Conservation (phyloP, 1,140 invertebrate genomes). For the Cylas formicarius region DNA sequence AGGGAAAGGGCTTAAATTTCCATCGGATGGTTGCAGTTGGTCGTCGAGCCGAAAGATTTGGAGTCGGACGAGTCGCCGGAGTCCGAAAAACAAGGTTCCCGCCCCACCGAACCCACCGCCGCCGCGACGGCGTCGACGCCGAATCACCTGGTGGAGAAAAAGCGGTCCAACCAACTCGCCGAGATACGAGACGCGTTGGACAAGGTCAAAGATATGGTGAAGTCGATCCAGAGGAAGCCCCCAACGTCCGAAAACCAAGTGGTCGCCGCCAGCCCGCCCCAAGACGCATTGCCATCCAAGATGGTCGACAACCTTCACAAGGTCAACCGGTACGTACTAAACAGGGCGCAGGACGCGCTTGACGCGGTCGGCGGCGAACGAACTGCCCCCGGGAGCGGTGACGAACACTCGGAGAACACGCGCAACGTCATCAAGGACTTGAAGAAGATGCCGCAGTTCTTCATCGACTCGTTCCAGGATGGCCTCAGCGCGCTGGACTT, state of each 20-base stretch:
- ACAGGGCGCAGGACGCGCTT: constrained; percentile 15
- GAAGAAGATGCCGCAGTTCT: constrained; percentile 15
- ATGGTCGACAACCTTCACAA: constrained; percentile 13
- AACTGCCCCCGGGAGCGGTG: neutral
- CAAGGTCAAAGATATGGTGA: constrained; percentile 13
- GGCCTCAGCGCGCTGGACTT: constrained; percentile 5
- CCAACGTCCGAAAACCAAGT: constrained; percentile 10
- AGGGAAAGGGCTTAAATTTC: too few relatives aligned
- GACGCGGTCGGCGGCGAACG: constrained; percentile 1
- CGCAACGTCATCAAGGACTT: constrained; percentile 9
- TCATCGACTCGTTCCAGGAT: constrained; percentile 6
- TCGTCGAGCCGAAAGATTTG: constrained; percentile 14
- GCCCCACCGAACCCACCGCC: neutral
- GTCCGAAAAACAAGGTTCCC: too few relatives aligned
- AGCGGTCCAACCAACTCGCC: neutral
- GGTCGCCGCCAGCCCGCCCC: neutral
- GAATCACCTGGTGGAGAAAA: neutral
- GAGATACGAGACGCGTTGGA: constrained; percentile 11
- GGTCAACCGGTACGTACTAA: constrained; percentile 13
- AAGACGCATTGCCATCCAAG: neutral
- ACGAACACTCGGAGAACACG: constrained; percentile 12
- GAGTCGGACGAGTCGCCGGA: constrained; percentile 6
- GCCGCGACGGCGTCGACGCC: neutral
- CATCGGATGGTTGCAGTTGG: too few relatives aligned
- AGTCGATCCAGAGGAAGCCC: constrained; percentile 14